phyloP scores from a whole-genome alignment of 2,888 invertebrate species.

The Eristalis tenax region DNA sequence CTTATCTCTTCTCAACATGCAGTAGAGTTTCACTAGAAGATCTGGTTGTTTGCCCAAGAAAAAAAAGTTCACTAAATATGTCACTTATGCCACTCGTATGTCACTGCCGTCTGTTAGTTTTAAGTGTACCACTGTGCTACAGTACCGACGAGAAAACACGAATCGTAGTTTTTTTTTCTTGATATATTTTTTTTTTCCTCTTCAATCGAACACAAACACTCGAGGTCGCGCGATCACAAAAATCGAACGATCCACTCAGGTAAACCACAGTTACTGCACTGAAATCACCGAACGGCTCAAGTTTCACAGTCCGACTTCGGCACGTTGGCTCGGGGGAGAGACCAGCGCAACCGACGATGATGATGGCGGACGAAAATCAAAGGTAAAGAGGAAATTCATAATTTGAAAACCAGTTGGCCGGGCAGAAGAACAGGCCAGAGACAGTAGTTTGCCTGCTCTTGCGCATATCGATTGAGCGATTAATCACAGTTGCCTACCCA shows the following conservation, averaged over 20 bases:
- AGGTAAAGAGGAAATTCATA: constrained; percentile 68
- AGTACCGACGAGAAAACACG: constrained; percentile 62
- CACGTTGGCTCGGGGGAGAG: constrained; percentile 38
- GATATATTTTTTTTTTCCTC: constrained; percentile 31
- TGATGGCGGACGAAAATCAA: constrained; percentile 72
- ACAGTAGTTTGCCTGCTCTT: constrained; percentile 70
- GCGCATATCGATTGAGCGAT: constrained; percentile 74
- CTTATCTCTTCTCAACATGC: constrained; percentile 66
- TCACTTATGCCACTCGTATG: constrained; percentile 28
- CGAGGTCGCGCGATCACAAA: constrained; percentile 65
- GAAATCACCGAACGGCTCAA: constrained; percentile 77
- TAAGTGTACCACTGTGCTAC: constrained; percentile 42
- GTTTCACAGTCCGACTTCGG: constrained; percentile 75
- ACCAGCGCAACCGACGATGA: constrained; percentile 53
- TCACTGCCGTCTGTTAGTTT: constrained; percentile 50
- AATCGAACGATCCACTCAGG: constrained; percentile 78
- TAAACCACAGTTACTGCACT: constrained; percentile 80
- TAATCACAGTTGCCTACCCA: constrained; percentile 73
- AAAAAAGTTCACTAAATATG: neutral
- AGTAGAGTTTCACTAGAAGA: constrained; percentile 47
- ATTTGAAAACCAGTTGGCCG: constrained; percentile 34
- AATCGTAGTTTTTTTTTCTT: constrained; percentile 21
- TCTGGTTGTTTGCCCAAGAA: constrained; percentile 7
- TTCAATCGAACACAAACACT: constrained; percentile 47
- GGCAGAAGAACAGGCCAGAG: constrained; percentile 50